Percentiles rank a stretch among this genome's conserved stretches.
Evolutionary conservation across 2,888 invertebrate genomes (phyloP).

Genomic region (Macrosiphum euphorbiae): DNA sequence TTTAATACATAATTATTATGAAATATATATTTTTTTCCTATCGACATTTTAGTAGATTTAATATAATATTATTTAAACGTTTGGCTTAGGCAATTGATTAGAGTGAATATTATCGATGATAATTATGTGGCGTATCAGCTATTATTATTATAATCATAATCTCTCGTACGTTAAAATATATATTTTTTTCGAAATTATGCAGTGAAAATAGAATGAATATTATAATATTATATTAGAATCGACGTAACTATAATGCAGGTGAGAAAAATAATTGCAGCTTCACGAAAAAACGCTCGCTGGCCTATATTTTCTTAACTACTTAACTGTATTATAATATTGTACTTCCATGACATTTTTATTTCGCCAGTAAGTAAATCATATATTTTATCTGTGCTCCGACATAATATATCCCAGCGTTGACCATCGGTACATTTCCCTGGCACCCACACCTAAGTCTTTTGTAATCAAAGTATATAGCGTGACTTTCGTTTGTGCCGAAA

Average conservation of each 20-base stretch:
- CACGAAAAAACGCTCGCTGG: neutral
- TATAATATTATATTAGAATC: neutral
- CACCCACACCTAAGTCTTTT: neutral
- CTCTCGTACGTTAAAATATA: neutral
- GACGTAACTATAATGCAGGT: neutral
- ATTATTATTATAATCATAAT: neutral
- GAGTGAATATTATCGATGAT: neutral
- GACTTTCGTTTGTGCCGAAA: neutral
- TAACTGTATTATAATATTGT: neutral
- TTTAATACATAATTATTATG: neutral
- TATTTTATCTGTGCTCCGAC: neutral
- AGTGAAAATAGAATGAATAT: neutral
- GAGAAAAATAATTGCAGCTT: neutral
- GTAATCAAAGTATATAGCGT: neutral
- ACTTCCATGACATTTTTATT: neutral
- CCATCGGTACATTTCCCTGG: neutral
- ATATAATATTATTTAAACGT: neutral
- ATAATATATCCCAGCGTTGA: neutral
- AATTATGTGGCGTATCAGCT: neutral
- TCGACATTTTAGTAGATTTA: neutral
- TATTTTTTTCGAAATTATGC: neutral
- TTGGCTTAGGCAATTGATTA: neutral
- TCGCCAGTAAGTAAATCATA: neutral
- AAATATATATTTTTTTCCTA: neutral
- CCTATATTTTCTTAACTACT: no score